phyloP scores from a whole-genome alignment of 2,113 vertebrate species.

The Ictalurus furcatus region DNA sequence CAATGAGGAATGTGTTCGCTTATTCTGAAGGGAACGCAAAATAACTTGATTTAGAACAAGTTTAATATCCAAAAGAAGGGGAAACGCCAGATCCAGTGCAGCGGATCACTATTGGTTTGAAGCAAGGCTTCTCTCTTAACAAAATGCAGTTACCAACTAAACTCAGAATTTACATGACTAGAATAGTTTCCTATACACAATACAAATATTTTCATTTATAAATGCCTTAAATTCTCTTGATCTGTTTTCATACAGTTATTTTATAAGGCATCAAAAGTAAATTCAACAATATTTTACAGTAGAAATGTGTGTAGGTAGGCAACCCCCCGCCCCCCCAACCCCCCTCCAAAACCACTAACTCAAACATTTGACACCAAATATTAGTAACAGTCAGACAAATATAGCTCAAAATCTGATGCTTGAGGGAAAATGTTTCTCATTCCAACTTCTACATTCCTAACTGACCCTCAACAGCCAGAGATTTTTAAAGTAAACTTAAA shows the following conservation, averaged over 20 bases:
- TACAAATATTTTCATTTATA: conserved; percentile 40
- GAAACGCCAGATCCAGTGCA: neutral
- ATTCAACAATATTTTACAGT: conserved; percentile 28
- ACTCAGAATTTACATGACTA: conserved; percentile 20
- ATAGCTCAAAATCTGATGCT: conserved; percentile 22
- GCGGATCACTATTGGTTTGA: neutral
- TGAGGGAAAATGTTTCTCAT: conserved; percentile 22
- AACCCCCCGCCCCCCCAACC: neutral
- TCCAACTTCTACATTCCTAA: neutral
- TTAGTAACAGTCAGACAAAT: conserved; percentile 50
- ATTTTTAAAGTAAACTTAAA: neutral
- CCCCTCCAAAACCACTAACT: conserved; percentile 3
- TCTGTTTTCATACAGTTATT: conserved; percentile 22
- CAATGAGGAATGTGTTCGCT: neutral
- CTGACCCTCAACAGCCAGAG: neutral
- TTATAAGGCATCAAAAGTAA: conserved; percentile 25
- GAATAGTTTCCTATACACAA: conserved; percentile 31
- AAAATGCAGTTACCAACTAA: neutral
- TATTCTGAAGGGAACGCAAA: neutral
- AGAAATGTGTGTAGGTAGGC: conserved; percentile 28
- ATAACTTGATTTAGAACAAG: neutral
- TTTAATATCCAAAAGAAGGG: neutral
- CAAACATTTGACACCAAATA: conserved; percentile 47
- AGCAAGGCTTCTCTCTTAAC: neutral
- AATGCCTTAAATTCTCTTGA: conserved; percentile 45